Percentiles rank a stretch among this genome's conserved stretches.
Evolutionary conservation across 2,888 invertebrate genomes (phyloP).

Genomic region (Xylophagus ater): DNA sequence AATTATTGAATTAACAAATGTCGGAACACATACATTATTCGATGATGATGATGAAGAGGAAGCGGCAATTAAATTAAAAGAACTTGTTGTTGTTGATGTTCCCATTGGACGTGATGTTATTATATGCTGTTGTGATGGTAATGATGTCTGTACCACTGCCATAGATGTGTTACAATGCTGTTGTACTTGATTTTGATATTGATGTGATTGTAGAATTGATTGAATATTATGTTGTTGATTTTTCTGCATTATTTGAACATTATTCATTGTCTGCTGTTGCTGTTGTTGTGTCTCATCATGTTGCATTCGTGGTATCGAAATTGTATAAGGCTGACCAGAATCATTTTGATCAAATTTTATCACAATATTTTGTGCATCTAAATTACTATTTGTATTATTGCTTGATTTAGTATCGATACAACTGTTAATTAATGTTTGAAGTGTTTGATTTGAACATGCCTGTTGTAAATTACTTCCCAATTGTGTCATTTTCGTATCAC

Average conservation of each 20-base stretch:
- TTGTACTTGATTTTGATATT: conserved; percentile 3
- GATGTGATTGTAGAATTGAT: neutral
- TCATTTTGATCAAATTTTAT: conserved; percentile 38
- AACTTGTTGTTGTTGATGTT: conserved; percentile 17
- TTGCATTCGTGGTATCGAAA: conserved; percentile 38
- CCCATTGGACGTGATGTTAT: conserved; percentile 1
- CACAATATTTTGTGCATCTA: conserved; percentile 34
- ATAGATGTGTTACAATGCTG: conserved; percentile 4
- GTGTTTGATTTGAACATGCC: neutral
- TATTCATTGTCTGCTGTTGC: conserved; percentile 14
- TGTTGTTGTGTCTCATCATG: conserved; percentile 24
- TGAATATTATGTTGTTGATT: conserved; percentile 1
- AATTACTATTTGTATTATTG: conserved; percentile 2
- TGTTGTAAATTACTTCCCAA: conserved; percentile 1
- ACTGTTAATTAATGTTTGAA: neutral
- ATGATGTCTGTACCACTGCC: conserved; percentile 12
- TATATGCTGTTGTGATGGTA: conserved; percentile 15
- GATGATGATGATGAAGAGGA: conserved; percentile 12
- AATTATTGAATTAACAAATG: conserved; percentile 18
- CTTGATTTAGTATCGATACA: conserved; percentile 2
- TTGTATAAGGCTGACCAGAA: conserved; percentile 35
- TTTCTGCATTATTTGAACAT: neutral
- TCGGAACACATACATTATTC: conserved; percentile 14
- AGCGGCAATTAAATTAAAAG: no score
- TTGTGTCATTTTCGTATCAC: conserved; percentile 14